These are phyloP conservation scores for Medauroidea extradentata DNA, from an alignment of 1,140 invertebrate species.

Conservation along the genomic window DNA sequence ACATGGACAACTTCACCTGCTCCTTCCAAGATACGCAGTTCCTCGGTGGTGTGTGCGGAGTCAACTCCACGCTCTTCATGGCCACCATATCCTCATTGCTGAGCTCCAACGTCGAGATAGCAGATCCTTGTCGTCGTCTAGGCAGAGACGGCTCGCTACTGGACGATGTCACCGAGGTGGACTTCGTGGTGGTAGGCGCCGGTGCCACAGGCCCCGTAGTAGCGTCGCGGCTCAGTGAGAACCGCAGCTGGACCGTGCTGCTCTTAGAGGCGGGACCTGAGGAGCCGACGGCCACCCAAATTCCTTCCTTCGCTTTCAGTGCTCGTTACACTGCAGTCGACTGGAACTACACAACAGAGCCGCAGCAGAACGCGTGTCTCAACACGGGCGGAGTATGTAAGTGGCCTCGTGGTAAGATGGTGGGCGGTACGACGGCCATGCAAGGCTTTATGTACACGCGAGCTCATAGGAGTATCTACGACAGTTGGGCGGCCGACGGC, in stretches of 20 bases:
- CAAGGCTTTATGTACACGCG: constrained; percentile 89
- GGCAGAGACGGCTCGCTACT: too few species aligned
- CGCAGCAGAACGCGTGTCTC: constrained; percentile 8
- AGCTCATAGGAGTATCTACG: too few species aligned
- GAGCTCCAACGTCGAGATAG: constrained; percentile 49
- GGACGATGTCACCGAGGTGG: too few species aligned
- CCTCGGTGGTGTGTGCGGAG: constrained; percentile 37
- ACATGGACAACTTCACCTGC: too few species aligned
- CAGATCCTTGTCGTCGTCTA: constrained; percentile 45
- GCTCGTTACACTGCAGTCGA: constrained; percentile 14
- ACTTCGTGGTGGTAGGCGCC: too few species aligned
- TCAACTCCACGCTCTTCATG: constrained; percentile 48
- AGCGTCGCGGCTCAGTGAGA: constrained; percentile 21
- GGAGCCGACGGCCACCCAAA: too few species aligned
- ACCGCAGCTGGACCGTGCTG: constrained; percentile 6
- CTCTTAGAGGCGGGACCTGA: not conserved
- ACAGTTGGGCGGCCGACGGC: constrained; percentile 67
- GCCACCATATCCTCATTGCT: constrained; percentile 42
- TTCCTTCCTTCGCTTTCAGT: constrained; percentile 34
- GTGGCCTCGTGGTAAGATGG: constrained; percentile 15
- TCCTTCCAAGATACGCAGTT: constrained; percentile 44
- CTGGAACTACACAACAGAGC: constrained; percentile 16
- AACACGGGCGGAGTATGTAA: constrained; percentile 7
- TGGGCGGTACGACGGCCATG: constrained; percentile 39
- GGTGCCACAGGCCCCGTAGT: too few species aligned